Evolutionary conservation across 2,888 invertebrate species (phyloP), one percentile per base, ranked within the genome.

Genomic region (Antheraea yamamai): DNA sequence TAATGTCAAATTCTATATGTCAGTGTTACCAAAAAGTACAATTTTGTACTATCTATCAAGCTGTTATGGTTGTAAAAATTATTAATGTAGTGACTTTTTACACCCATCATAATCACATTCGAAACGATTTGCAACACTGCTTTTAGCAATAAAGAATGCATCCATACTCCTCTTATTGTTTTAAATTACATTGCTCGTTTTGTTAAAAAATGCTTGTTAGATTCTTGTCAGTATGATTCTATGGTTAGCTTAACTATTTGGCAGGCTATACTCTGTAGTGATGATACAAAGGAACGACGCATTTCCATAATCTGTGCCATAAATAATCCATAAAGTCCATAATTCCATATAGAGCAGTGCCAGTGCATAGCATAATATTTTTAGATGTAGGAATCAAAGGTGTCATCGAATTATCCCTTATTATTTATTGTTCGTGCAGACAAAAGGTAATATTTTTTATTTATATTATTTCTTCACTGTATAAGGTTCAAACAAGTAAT

Each of bases 341-440:
- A 74, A 76, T 30, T 72, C 74, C 74, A 30, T 75, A 76, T 58
- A 75, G 75, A 74, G 77, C 73, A 81, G 81, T 83, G 82, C 82
- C 78, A 81, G 78, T 81, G 80, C 84, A 87, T 87, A 91, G 89
- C 91, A 93, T 93, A 95, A 94, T 95, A 95, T 95, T 95, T 95
- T 95, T 95, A 95, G 95, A 95, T 95, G 95, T 95, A 95, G 95
- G 90, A 92, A 92, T 90, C 89, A 91, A 85, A 86, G 89, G 91
- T 93, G 93, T 92, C 92, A 91, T 90, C 90, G 87, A 87, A 89
- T 87, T 88, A 88, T 88, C 89, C 87, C 86, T 84, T 83, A 85
- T 86, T 84, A 84, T 84, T 85, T 82, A 83, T 80, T 87, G 87
- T 87, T 90, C 90, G 89, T 88, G 88, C 87, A 88, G 84, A 83